Evolutionary conservation across 1,140 invertebrate species (phyloP).

Genomic region (Delia radicum): DNA sequence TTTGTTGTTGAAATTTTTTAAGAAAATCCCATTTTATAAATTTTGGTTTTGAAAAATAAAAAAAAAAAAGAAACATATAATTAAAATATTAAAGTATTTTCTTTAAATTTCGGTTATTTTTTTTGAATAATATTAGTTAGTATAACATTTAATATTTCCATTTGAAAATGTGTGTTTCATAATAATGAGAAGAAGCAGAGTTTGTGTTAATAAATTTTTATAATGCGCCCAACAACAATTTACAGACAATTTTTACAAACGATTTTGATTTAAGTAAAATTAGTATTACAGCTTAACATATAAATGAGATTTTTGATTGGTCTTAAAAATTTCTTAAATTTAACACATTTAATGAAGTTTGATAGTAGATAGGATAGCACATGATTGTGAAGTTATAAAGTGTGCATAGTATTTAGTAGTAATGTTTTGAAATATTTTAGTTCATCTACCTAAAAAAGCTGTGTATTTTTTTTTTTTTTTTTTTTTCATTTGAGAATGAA

Average conservation of each 20-base stretch:
- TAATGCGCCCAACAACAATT: background rate
- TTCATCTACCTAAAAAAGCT: background rate
- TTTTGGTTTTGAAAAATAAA: constrained; percentile 2
- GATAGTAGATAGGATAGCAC: background rate
- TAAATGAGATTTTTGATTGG: background rate
- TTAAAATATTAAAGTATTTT: constrained; percentile 3
- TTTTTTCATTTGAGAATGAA: background rate
- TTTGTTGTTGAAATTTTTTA: background rate
- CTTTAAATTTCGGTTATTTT: background rate
- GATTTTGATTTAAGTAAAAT: background rate
- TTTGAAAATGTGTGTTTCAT: background rate
- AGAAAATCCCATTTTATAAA: background rate
- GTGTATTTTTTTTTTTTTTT: background rate
- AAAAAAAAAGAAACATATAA: background rate
- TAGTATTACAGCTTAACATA: background rate
- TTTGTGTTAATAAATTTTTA: background rate
- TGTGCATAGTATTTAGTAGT: background rate
- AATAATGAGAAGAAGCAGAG: background rate
- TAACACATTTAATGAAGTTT: background rate
- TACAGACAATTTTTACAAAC: background rate
- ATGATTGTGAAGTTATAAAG: background rate
- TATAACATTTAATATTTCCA: background rate
- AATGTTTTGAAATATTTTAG: background rate
- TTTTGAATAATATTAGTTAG: background rate
- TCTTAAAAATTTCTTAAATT: too few species aligned